Evolutionary conservation across 1,140 invertebrate species (phyloP), one percentile per base, ranked within the genome.

Genomic region (Dendroctonus valens): DNA sequence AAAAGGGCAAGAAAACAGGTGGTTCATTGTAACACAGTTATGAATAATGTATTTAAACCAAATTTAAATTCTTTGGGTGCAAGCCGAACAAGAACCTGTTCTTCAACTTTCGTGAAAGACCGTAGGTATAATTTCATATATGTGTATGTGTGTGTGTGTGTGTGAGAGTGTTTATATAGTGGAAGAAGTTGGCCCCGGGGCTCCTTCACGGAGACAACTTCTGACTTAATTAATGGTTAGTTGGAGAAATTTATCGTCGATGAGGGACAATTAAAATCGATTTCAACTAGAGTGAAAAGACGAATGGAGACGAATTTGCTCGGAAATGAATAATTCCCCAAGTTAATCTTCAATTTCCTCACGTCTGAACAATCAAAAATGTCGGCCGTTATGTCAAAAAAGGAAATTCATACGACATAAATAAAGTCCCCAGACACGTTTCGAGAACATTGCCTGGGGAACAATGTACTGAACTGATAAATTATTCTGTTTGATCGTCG

Each of bases 11-110:
- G 14, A 57, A 53, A 57, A 57, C 63, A 65, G 63, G 63, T 65
- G 63, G 54, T 59, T 58, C 63, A 65, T 65, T 65, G 63, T 65
- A 65, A 51, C 9, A 26, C 38, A 37, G 53, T 65, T 50, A 59
- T 65, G 63, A 65, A 65, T 65, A 59, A 65, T 65, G 63, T 65
- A 65, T 65, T 59, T 65, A 48, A 65, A 65, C 63, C 63, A 48
- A 65, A 65, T 65, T 65, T 65, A 65, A 65, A 65, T 65, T 65
- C 63, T 65, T 65, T 52, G 26, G 41, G 54, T 57, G 62, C 39
- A 60, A 60, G 39, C 12, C 9, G 9, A 49, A 41, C 54, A 57
- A 60, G 41, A 65, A 65, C 63, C 55, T 8, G 63, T 65, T 57
- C n/a, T 38, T 41, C 63, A 51, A 65, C 63, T 65, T 65, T 65